phyloP scores from a whole-genome alignment of 2,113 vertebrate genomes.

The Eleginops maclovinus region DNA sequence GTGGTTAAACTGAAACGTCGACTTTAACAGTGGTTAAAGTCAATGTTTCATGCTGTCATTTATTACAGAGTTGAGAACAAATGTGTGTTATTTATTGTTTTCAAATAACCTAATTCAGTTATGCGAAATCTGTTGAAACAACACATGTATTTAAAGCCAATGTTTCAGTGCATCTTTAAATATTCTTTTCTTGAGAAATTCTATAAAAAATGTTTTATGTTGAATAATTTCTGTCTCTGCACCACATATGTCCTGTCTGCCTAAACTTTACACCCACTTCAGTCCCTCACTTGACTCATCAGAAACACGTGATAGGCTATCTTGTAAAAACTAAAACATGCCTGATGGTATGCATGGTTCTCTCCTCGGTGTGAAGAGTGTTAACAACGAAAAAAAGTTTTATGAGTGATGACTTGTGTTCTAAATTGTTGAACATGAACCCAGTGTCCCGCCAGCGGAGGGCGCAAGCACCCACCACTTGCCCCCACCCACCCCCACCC shows the following conservation, averaged over 20 bases:
- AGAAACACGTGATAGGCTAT: background rate
- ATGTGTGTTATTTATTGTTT: too few species aligned
- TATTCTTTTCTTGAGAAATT: too few species aligned
- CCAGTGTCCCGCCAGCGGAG: constrained; percentile 49
- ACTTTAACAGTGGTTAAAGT: too few species aligned
- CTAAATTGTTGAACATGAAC: background rate
- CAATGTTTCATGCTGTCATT: too few species aligned
- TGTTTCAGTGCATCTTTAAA: background rate
- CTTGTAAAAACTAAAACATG: background rate
- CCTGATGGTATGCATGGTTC: background rate
- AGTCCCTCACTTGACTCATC: background rate
- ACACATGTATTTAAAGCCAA: too few species aligned
- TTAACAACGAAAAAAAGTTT: background rate
- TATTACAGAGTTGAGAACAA: too few species aligned
- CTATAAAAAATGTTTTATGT: background rate
- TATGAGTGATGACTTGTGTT: background rate
- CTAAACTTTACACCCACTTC: background rate
- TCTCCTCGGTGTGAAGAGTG: background rate
- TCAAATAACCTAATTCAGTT: too few species aligned
- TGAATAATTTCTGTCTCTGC: background rate
- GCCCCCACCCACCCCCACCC: constrained; percentile 14
- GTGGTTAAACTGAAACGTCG: too few species aligned
- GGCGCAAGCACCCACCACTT: constrained; percentile 69
- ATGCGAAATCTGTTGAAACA: too few species aligned
- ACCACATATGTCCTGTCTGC: background rate